A percentile compares a stretch with the other conserved stretches of the same genome.
These are phyloP conservation scores for Polymixis lichenea DNA, from an alignment of 2,888 invertebrate species.

Conservation along the genomic window DNA sequence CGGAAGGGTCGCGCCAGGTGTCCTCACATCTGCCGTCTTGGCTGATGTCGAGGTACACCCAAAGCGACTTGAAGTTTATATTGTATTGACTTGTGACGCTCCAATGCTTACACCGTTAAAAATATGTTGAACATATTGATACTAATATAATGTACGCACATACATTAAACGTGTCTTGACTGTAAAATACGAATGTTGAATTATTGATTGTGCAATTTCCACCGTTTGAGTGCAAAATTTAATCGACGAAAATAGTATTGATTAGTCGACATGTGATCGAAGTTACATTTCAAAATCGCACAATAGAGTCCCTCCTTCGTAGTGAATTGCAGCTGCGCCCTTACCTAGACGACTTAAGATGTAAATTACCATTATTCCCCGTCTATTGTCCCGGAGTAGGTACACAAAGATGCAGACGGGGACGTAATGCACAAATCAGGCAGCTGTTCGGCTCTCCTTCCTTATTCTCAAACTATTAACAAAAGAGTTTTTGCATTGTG, in stretches of 20 bases:
- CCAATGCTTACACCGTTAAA: conserved; percentile 81
- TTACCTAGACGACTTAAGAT: conserved; percentile 89
- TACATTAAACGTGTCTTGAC: conserved; percentile 4
- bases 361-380: conserved; percentile 89
- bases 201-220: conserved; percentile 19
- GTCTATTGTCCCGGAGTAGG: conserved; percentile 82
- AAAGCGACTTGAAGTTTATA: conserved; percentile 74
- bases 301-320: conserved; percentile 77
- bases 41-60: conserved; percentile 77
- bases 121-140: conserved; percentile 45
- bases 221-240: conserved; percentile 67
- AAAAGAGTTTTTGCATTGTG: conserved; percentile 85
- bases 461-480: conserved; percentile 84
- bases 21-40: conserved; percentile 88
- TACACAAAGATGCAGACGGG: conserved; percentile 89
- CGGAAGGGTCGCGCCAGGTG: conserved; percentile 90
- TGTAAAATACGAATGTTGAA: not conserved
- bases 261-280: conserved; percentile 78
- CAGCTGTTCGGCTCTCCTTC: conserved; percentile 87
- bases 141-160: conserved; percentile 27
- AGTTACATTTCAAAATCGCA: conserved; percentile 72
- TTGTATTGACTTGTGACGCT: conserved; percentile 80
- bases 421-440: conserved; percentile 88
- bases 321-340: conserved; percentile 88
- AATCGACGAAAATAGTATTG: conserved; percentile 71